A percentile compares a stretch with the other conserved stretches of the same genome.
phyloP scores from a whole-genome alignment of 2,113 vertebrate species.

The Ceyx melanurus region DNA sequence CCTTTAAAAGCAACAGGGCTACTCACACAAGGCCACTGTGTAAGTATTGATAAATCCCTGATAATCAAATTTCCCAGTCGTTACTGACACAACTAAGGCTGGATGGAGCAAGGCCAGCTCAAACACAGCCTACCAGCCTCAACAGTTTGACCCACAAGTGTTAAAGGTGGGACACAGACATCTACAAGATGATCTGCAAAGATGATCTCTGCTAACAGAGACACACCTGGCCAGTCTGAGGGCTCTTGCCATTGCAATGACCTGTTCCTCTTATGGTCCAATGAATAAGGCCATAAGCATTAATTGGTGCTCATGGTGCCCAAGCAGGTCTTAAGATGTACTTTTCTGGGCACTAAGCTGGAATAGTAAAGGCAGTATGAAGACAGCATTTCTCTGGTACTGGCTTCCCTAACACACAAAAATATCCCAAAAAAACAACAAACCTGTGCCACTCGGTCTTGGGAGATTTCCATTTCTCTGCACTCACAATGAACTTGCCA shows the following conservation, averaged over 20 bases:
- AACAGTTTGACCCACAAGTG: background rate
- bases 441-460: background rate
- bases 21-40: background rate
- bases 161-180: background rate
- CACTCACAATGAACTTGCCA: background rate
- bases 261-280: background rate
- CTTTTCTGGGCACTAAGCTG: background rate
- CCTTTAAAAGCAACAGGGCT: slow-evolving; percentile 27
- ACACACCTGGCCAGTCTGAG: background rate
- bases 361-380: background rate
- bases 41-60: background rate
- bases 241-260: background rate
- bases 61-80: slow-evolving; percentile 13
- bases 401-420: background rate
- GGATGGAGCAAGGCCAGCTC: background rate
- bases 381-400: background rate
- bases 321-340: background rate
- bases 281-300: background rate
- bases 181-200: background rate
- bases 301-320: background rate
- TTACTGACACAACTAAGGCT: background rate
- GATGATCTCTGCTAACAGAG: background rate
- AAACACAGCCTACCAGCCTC: background rate
- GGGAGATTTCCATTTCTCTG: background rate
- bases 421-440: no score